Percentiles rank a stretch among this genome's conserved stretches.
These are phyloP conservation scores for Phalacrocorax brasilianus DNA, from an alignment of 2,113 vertebrate species.

Conservation along the genomic window DNA sequence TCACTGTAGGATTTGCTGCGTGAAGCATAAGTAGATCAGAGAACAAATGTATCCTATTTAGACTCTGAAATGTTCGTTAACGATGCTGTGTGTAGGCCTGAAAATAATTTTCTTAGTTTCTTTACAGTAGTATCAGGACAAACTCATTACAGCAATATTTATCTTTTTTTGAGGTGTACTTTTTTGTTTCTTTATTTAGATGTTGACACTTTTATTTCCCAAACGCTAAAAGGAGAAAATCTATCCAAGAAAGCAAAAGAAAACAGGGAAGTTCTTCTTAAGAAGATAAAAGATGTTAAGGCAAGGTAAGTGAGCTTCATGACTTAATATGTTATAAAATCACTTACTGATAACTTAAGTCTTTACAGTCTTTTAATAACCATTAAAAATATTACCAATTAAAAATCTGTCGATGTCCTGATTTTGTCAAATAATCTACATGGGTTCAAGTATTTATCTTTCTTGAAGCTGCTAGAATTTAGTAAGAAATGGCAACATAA, in stretches of 20 bases:
- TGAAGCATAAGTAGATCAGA: conserved; percentile 68
- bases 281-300: conserved; percentile 89
- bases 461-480: neutral
- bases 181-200: conserved; percentile 78
- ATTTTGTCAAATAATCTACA: neutral
- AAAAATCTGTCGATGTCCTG: neutral
- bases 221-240: conserved; percentile 87
- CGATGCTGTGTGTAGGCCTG: conserved; percentile 9
- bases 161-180: conserved; percentile 40
- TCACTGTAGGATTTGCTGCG: conserved; percentile 70
- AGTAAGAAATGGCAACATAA: neutral
- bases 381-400: neutral
- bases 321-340: neutral
- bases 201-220: conserved; percentile 84
- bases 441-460: neutral
- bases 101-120: conserved; percentile 59
- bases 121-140: conserved; percentile 18
- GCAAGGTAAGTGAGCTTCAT: conserved; percentile 68
- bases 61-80: conserved; percentile 61
- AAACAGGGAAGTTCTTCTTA: conserved; percentile 85
- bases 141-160: conserved; percentile 42
- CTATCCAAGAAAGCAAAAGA: conserved; percentile 94
- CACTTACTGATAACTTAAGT: neutral
- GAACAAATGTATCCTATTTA: conserved; percentile 72
- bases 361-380: neutral